These are phyloP conservation scores for Ischnus inquisitorius DNA, from an alignment of 2,888 invertebrate genomes.

Conservation along the genomic window DNA sequence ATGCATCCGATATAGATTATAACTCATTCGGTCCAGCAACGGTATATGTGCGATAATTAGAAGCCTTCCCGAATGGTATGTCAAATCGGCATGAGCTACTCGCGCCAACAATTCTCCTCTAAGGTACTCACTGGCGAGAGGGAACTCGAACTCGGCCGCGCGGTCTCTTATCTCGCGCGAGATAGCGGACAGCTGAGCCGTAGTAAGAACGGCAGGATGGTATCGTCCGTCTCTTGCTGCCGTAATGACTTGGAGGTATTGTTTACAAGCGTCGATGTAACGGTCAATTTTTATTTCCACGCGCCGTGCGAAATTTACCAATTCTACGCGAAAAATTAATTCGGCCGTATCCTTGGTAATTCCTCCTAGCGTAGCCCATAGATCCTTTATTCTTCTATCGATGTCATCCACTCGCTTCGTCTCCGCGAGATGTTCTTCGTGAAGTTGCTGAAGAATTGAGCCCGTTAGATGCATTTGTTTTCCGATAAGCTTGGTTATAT, in stretches of 20 bases:
- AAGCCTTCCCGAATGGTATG: too few species aligned
- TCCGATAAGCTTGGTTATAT: constrained; percentile 18
- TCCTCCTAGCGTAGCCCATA: too few species aligned
- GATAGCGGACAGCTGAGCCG: not conserved
- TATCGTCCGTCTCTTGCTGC: not conserved
- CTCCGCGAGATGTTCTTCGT: too few species aligned
- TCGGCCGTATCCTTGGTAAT: not conserved
- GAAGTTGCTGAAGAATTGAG: constrained; percentile 15
- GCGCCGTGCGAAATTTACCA: constrained; percentile 9
- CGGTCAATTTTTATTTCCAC: too few species aligned
- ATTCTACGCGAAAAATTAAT: constrained; percentile 4
- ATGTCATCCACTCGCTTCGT: constrained; percentile 2
- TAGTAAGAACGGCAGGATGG: not conserved
- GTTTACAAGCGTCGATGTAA: constrained; percentile 12
- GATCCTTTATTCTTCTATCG: too few species aligned
- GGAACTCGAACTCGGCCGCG: constrained; percentile 26
- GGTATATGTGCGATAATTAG: too few species aligned
- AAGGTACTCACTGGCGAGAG: not conserved
- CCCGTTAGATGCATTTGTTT: constrained; percentile 10
- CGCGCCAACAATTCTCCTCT: not conserved
- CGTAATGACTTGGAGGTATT: not conserved
- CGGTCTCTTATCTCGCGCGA: constrained; percentile 2
- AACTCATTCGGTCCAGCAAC: too few species aligned
- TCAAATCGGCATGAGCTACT: too few species aligned
- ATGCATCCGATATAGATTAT: too few species aligned